These are phyloP conservation scores for Coptodon rendalli DNA, from an alignment of 2,113 vertebrate genomes.

Conservation along the genomic window DNA sequence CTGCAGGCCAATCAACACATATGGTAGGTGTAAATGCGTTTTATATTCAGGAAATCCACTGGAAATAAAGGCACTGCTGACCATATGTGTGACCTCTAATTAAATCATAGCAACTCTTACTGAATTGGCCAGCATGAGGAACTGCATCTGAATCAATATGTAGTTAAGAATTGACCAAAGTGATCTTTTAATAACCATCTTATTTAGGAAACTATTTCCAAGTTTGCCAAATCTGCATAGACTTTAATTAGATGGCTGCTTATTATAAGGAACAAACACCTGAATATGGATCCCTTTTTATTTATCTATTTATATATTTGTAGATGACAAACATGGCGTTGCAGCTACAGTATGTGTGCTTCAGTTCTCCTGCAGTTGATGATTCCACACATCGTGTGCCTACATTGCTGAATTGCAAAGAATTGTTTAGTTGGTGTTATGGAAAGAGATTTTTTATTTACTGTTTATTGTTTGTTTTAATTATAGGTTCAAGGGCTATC, in stretches of 20 bases:
- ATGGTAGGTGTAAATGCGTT: fast-evolving
- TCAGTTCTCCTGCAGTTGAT: not conserved
- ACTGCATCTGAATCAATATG: not conserved
- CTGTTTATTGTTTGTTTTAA: not conserved
- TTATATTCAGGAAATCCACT: not conserved
- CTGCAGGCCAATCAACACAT: not conserved
- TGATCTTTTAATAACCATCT: not conserved
- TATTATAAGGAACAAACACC: not conserved
- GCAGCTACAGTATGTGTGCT: not conserved
- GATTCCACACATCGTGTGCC: fast-evolving
- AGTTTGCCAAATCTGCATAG: not conserved
- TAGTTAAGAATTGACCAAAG: not conserved
- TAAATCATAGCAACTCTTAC: not conserved
- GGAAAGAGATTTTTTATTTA: not conserved
- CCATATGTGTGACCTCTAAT: not conserved
- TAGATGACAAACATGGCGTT: not conserved
- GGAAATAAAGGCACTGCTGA: not conserved
- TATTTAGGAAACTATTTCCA: not conserved
- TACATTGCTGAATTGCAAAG: not conserved
- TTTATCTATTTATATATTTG: not conserved
- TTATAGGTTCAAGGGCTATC: fast-evolving
- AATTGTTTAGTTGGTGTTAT: not conserved
- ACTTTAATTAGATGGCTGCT: not conserved
- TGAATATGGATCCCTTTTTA: fast-evolving
- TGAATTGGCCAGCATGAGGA: not conserved